A percentile compares a stretch with the other conserved stretches of the same genome.
Conservation (phyloP, 2,888 invertebrate genomes). For the Junonia oenone region DNA sequence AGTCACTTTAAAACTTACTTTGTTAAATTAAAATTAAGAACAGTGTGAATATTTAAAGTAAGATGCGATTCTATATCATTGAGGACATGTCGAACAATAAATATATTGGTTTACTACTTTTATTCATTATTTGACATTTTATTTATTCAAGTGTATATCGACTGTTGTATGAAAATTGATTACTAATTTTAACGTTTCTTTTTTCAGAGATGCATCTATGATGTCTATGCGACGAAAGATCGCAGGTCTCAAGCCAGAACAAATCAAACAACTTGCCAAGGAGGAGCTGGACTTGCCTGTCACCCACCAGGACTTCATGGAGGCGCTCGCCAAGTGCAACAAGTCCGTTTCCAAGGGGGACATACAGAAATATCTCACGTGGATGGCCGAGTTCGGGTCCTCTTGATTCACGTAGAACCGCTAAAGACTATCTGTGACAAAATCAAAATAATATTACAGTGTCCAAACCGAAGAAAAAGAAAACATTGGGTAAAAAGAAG, state of each 20-base stretch:
- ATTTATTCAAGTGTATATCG: not conserved
- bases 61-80: too few relatives aligned
- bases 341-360: slow-evolving; percentile 97
- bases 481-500: not conserved
- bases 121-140: too few relatives aligned
- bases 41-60: too few relatives aligned
- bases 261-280: slow-evolving; percentile 95
- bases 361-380: slow-evolving; percentile 95
- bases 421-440: slow-evolving; percentile 6
- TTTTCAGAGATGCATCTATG: slow-evolving; percentile 95
- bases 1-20: too few relatives aligned
- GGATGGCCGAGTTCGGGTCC: slow-evolving; percentile 98
- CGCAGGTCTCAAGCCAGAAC: slow-evolving; percentile 94
- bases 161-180: not conserved
- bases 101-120: too few relatives aligned
- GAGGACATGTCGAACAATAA: too few relatives aligned
- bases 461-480: slow-evolving; percentile 3
- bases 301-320: slow-evolving; percentile 93
- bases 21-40: too few relatives aligned
- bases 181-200: not conserved
- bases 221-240: slow-evolving; percentile 99
- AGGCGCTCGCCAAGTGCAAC: slow-evolving; percentile 96
- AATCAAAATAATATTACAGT: slow-evolving; percentile 8
- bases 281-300: slow-evolving; percentile 97
- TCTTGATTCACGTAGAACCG: slow-evolving; percentile 80